A percentile compares a stretch with the other conserved stretches of the same genome.
These are phyloP conservation scores for Vidua chalybeata DNA, from an alignment of 2,113 vertebrate species.

Conservation along the genomic window DNA sequence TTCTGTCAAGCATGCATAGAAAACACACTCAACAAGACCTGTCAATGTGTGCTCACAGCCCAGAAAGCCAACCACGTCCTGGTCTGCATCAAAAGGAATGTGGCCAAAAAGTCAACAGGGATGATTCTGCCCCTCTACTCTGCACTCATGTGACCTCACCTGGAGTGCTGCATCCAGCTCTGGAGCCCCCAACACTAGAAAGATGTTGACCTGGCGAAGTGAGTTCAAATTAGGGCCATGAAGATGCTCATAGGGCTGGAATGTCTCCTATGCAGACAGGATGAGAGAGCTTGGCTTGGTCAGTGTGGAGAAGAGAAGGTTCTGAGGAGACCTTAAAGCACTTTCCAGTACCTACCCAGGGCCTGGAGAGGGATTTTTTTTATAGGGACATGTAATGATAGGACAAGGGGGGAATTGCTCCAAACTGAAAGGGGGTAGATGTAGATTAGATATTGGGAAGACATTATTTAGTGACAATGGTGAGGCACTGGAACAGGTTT, in stretches of 20 bases:
- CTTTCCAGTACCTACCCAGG: background rate
- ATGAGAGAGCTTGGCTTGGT: background rate
- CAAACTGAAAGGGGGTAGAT: background rate
- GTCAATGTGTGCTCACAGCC: rapidly evolving
- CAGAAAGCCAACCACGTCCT: background rate
- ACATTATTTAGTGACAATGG: background rate
- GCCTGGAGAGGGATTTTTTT: background rate
- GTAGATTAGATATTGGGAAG: background rate
- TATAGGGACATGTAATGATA: background rate
- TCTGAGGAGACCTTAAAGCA: background rate
- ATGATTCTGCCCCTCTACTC: background rate
- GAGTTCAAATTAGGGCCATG: background rate
- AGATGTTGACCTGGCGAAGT: background rate
- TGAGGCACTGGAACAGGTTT: background rate
- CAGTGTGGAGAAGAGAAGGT: background rate
- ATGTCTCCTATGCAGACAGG: background rate
- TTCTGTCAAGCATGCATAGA: background rate
- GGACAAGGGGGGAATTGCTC: background rate
- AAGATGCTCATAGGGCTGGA: background rate
- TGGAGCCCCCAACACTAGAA: background rate
- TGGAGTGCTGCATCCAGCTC: background rate
- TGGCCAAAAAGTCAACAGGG: background rate
- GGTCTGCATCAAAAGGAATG: background rate
- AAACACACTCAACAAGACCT: background rate
- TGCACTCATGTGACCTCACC: background rate